These are phyloP conservation scores for Mola mola DNA, from an alignment of 2,113 vertebrate genomes.

Conservation along the genomic window DNA sequence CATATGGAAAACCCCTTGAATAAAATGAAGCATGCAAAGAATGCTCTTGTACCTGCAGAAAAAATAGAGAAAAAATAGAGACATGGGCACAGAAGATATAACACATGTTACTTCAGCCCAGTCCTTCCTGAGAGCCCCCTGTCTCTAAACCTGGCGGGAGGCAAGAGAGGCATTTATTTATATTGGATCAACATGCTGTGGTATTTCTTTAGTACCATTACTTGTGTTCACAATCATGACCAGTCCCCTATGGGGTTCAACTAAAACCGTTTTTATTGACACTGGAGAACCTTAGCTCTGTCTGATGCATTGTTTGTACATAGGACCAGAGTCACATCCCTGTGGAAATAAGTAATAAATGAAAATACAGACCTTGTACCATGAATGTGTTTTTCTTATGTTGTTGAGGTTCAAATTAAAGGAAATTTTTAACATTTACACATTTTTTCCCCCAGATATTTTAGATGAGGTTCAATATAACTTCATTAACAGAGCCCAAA, in stretches of 20 bases:
- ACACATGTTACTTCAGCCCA: constrained; percentile 62
- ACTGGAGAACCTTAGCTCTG: constrained; percentile 61
- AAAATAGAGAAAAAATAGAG: too few relatives aligned
- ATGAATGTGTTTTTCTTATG: constrained; percentile 47
- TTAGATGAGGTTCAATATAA: constrained; percentile 7
- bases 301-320: constrained; percentile 60
- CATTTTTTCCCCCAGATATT: constrained; percentile 20
- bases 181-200: constrained; percentile 74
- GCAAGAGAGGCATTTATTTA: constrained; percentile 71
- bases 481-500: constrained; percentile 33
- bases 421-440: constrained; percentile 35
- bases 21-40: constrained; percentile 65
- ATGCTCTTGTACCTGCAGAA: constrained; percentile 43
- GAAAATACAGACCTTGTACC: constrained; percentile 17
- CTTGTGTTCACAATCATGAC: constrained; percentile 69
- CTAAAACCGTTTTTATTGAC: constrained; percentile 76
- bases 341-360: constrained; percentile 61
- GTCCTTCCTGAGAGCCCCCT: constrained; percentile 53
- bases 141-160: constrained; percentile 70
- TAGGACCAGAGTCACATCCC: constrained; percentile 53
- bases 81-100: constrained; percentile 56
- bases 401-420: constrained; percentile 31
- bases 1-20: constrained; percentile 26
- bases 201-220: constrained; percentile 54
- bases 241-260: constrained; percentile 54